phyloP scores from a whole-genome alignment of 1,140 invertebrate genomes.

The Sycobia sp. region DNA sequence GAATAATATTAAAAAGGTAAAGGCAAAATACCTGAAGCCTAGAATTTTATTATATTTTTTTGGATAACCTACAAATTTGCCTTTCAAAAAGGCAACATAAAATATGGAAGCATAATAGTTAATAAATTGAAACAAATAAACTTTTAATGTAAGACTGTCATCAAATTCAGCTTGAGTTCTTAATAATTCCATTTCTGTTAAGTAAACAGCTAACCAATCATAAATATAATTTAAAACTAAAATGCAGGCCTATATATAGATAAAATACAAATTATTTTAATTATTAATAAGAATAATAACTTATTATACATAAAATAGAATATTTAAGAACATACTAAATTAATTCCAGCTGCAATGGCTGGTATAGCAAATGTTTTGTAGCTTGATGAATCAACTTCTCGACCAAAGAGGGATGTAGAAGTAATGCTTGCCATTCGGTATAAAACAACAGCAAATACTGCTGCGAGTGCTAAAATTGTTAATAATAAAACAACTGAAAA shows the following conservation, averaged over 20 bases:
- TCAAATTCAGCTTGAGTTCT: slow-evolving; percentile 98
- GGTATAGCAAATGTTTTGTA: slow-evolving; percentile 82
- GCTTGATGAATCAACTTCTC: slow-evolving; percentile 70
- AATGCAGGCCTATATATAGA: slow-evolving; percentile 67
- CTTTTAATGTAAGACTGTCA: slow-evolving; percentile 94
- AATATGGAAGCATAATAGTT: slow-evolving; percentile 99
- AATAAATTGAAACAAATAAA: slow-evolving; percentile 96
- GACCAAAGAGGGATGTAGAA: slow-evolving; percentile 72
- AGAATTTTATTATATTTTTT: slow-evolving; percentile 78
- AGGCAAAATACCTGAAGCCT: slow-evolving; percentile 58
- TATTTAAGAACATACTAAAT: slow-evolving; percentile 70
- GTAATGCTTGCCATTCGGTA: slow-evolving; percentile 89
- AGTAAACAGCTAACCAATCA: slow-evolving; percentile 83
- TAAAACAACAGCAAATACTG: slow-evolving; percentile 88
- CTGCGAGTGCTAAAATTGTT: slow-evolving; percentile 79
- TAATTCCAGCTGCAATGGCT: slow-evolving; percentile 83
- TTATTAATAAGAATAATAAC: not conserved
- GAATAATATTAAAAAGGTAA: slow-evolving; percentile 1
- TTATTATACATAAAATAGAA: not conserved
- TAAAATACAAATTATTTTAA: slow-evolving; percentile 8
- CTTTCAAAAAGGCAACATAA: slow-evolving; percentile 98
- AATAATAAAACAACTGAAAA: slow-evolving; percentile 82
- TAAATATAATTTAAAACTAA: slow-evolving; percentile 90
- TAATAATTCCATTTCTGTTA: slow-evolving; percentile 92
- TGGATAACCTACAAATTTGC: slow-evolving; percentile 87